Base-by-base conservation (phyloP, 2,113 vertebrate genomes). In the Lycocorax pyrrhopterus region DNA sequence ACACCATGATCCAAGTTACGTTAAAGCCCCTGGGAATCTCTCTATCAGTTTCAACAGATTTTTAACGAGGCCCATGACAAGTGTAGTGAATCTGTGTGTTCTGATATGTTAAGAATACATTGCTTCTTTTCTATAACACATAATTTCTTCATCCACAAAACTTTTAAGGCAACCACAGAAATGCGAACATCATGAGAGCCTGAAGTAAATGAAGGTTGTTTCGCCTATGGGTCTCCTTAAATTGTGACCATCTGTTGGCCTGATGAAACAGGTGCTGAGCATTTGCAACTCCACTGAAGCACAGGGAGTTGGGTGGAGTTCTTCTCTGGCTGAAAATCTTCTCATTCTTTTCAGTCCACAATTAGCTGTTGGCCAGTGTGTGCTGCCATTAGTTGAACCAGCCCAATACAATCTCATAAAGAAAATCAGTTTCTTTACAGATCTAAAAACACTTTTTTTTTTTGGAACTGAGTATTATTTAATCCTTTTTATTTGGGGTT, bases 181-280 rank as follows among this genome's bases (percentile, higher is more conserved):
- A 81, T 0, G 13, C 23, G 49, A 95, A 56, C 55, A 58, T 64
- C n/a, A 13, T 52, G 37, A 94, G 9, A 87, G 41, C 60, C 86
- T 72, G 32, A 75, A 96, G 76, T 60, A 92, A 94, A 90, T 56
- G 60, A 53, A 81, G 59, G 21, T 78, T 92, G 46, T 75, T 88
- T 84, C 1, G 44, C 83, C 76, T 71, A 20, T 72, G 62, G 69
- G 79, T 94, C 1, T 92, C 56, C 64, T 92, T 90, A 95, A 90
- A 94, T 90, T 90, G 41, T 60, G 60, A 75, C 94, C 93, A 93
- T 94, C 92, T 95, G 90, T 82, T 93, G 76, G 56, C 56, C 62
- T 86, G 41, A 60, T 89, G 69, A 83, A 94, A 71, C 90, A 93
- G 88, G 90, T 89, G 90, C 60, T 82, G 56, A 78, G 37, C 2